A percentile compares a stretch with the other conserved stretches of the same genome.
Evolutionary conservation across 2,888 invertebrate species (phyloP).

Genomic region (Papilio gigon): DNA sequence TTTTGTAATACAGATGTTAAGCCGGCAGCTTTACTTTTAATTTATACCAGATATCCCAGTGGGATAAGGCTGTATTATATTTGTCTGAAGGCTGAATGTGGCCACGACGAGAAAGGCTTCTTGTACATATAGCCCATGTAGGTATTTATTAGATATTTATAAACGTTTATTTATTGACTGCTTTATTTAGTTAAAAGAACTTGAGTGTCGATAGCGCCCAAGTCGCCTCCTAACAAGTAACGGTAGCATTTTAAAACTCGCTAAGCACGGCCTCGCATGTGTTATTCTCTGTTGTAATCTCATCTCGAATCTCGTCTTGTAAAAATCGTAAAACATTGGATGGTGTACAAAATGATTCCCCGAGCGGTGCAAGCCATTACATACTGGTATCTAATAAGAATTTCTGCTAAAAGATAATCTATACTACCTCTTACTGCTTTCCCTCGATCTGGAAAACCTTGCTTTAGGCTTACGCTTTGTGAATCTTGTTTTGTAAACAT

Average conservation of each 20-base stretch:
- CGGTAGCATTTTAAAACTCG: constrained; percentile 78
- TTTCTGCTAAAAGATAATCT: constrained; percentile 34
- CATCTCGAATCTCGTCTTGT: constrained; percentile 79
- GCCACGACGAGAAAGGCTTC: constrained; percentile 74
- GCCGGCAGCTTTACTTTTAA: constrained; percentile 81
- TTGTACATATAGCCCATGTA: constrained; percentile 82
- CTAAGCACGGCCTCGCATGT: constrained; percentile 77
- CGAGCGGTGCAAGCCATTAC: constrained; percentile 51
- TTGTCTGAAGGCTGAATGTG: constrained; percentile 79
- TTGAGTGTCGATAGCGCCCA: constrained; percentile 65
- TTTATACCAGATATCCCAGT: constrained; percentile 79
- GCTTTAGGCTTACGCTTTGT: constrained; percentile 40
- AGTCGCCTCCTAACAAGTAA: constrained; percentile 72
- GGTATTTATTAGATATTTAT: constrained; percentile 84
- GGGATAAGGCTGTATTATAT: constrained; percentile 82
- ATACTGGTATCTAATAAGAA: constrained; percentile 13
- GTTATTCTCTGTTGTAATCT: constrained; percentile 75
- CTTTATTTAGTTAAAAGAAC: constrained; percentile 78
- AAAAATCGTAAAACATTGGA: constrained; percentile 78
- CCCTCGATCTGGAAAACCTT: constrained; percentile 20
- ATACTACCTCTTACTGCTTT: constrained; percentile 19
- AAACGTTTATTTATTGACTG: constrained; percentile 83
- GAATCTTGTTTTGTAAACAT: constrained; percentile 16
- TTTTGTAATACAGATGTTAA: constrained; percentile 80
- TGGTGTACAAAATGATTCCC: constrained; percentile 68